Evolutionary conservation across 1,140 invertebrate genomes (phyloP), one percentile per base, ranked within the genome.

Genomic region (Heliconius hewitsoni): DNA sequence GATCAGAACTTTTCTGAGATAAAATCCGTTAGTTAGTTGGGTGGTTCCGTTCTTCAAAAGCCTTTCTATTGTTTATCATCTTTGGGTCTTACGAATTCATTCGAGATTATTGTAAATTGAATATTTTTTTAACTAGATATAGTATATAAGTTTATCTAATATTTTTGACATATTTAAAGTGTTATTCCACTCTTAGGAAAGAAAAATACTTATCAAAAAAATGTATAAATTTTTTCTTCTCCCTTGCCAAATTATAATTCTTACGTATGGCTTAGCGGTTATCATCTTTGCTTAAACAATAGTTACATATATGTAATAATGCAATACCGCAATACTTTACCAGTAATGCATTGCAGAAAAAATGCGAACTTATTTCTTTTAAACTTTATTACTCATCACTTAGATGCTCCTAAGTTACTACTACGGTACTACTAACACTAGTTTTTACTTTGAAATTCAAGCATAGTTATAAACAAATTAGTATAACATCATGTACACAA

Each of bases 11-110:
- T 77, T 71, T 72, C 72, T 39, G 73, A 77, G 77, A 71, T 74
- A 77, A 73, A 85, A 84, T 85, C 84, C 86, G 82, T 85, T 86
- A 85, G 80, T 73, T 78, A 83, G 84, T 86, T 86, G 88, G 87
- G 87, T 90, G 90, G 90, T 77, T 72, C 76, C 86, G 82, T 83
- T 84, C 79, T 80, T 84, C 79, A 82, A 79, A 87, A 85, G 76
- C 85, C 81, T 88, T 85, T 85, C 88, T 84, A 91, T 91, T 91
- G 90, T 91, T 85, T 83, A 81, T 79, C 82, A 84, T 86, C 86
- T 86, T 86, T 83, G 83, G 80, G 83, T 84, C 83, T 83, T 81
- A 76, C 82, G 52, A 71, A 78, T 83, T 84, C 80, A 84, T 86
- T 83, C 70, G 72, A 81, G 78, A 81, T 75, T 57, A 55, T 78